A percentile compares a stretch with the other conserved stretches of the same genome.
phyloP scores from a whole-genome alignment of 2,888 invertebrate genomes.

The Tuberolachnus salignus region DNA sequence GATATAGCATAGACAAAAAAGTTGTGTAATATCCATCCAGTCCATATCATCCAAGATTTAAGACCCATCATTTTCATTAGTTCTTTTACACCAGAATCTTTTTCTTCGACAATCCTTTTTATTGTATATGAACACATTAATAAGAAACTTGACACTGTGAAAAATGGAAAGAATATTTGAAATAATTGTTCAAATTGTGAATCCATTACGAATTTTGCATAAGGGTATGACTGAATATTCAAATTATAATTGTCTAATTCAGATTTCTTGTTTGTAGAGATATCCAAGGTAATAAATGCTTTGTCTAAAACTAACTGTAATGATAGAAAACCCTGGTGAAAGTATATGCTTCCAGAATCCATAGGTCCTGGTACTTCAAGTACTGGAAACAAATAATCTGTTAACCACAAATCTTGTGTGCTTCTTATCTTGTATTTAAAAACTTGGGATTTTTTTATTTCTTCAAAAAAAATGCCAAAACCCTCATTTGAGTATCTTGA shows the following conservation, averaged over 20 bases:
- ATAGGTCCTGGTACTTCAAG: slow-evolving; percentile 39
- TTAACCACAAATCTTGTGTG: slow-evolving; percentile 43
- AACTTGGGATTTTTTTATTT: slow-evolving; percentile 18
- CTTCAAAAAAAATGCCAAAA: slow-evolving; percentile 58
- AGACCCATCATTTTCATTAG: slow-evolving; percentile 69
- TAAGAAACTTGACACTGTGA: slow-evolving; percentile 57
- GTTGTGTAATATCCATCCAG: slow-evolving; percentile 66
- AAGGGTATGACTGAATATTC: slow-evolving; percentile 40
- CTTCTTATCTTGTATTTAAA: slow-evolving; percentile 58
- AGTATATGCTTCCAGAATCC: slow-evolving; percentile 31
- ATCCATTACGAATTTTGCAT: slow-evolving; percentile 6
- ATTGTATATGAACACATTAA: slow-evolving; percentile 62
- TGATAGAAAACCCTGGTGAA: slow-evolving; percentile 52
- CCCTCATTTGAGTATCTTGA: not conserved
- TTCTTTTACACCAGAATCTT: slow-evolving; percentile 68
- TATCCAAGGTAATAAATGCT: slow-evolving; percentile 39
- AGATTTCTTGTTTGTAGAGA: not conserved
- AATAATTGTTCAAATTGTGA: not conserved
- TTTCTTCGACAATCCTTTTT: slow-evolving; percentile 69
- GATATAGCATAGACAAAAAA: slow-evolving; percentile 67
- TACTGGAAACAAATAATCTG: slow-evolving; percentile 29
- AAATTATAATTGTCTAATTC: slow-evolving; percentile 12
- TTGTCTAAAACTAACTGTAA: slow-evolving; percentile 56
- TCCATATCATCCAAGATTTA: slow-evolving; percentile 66
- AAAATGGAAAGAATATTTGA: slow-evolving; percentile 18